Conservation (phyloP, 2,888 invertebrate genomes). For the Magallana nippona region DNA sequence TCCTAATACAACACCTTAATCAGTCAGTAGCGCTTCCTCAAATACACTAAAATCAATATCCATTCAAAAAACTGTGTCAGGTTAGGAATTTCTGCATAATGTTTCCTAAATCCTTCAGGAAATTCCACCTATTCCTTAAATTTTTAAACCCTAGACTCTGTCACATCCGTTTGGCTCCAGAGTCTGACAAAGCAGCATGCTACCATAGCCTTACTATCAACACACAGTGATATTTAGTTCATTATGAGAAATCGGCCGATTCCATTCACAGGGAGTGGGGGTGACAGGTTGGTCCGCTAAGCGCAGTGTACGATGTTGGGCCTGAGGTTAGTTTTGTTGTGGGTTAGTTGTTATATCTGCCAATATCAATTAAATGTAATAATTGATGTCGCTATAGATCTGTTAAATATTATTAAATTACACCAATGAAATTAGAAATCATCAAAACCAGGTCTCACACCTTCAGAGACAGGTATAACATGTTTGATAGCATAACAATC, state of each 20-base stretch:
- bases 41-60: conserved; percentile 35
- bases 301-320: background rate
- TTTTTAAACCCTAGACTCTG: background rate
- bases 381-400: conserved; percentile 22
- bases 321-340: conserved; percentile 24
- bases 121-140: background rate
- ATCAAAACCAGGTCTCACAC: conserved; percentile 23
- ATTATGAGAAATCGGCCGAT: conserved; percentile 21
- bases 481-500: background rate
- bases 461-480: background rate
- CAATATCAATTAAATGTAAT: conserved; percentile 30
- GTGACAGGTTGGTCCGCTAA: background rate
- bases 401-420: conserved; percentile 24
- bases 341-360: conserved; percentile 30
- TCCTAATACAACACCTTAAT: conserved; percentile 32
- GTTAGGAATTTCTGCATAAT: background rate
- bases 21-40: conserved; percentile 32
- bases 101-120: background rate
- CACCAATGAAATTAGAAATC: background rate
- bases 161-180: conserved; percentile 9
- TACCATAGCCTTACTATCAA: conserved; percentile 19
- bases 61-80: conserved; percentile 32
- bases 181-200: conserved; percentile 21
- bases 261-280: conserved; percentile 10
- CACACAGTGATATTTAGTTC: conserved; percentile 33